Evolutionary conservation across 1,140 invertebrate genomes (phyloP).

Genomic region (Stenopsyche tienmushanensis): DNA sequence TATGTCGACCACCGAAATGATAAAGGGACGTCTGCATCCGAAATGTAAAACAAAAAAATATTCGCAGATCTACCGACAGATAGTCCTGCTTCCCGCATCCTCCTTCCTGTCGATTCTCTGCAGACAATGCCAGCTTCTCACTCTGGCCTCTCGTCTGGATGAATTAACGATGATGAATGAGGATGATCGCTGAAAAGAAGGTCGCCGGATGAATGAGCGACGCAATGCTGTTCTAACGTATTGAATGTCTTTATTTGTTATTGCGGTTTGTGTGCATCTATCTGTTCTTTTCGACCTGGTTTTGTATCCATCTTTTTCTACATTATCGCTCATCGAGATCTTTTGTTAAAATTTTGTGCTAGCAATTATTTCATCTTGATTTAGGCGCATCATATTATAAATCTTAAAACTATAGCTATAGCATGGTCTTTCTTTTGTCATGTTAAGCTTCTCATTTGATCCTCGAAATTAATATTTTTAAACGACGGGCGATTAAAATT

Average conservation of each 20-base stretch:
- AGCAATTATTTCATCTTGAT: too few relatives aligned
- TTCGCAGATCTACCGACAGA: conserved; percentile 41
- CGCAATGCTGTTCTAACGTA: background rate
- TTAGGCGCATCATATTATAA: too few relatives aligned
- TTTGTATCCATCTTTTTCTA: too few relatives aligned
- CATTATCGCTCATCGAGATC: too few relatives aligned
- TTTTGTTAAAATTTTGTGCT: too few relatives aligned
- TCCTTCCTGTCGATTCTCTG: conserved; percentile 37
- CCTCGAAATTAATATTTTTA: too few relatives aligned
- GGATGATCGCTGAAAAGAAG: conserved; percentile 7
- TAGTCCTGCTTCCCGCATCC: conserved; percentile 35
- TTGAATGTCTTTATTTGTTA: background rate
- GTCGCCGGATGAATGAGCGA: conserved; percentile 3
- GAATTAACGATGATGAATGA: conserved; percentile 26
- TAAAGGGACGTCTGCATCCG: conserved; percentile 38
- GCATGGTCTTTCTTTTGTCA: too few relatives aligned
- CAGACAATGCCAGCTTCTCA: conserved; percentile 20
- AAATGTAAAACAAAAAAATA: conserved; percentile 35
- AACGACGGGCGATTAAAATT: too few relatives aligned
- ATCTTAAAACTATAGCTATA: too few relatives aligned
- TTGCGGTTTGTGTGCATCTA: background rate
- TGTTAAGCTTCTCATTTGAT: too few relatives aligned
- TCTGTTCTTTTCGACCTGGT: too few relatives aligned
- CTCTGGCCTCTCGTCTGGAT: conserved; percentile 8
- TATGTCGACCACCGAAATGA: conserved; percentile 25